These are phyloP conservation scores for Papilio polyxenes DNA, from an alignment of 1,140 invertebrate genomes.

Conservation along the genomic window DNA sequence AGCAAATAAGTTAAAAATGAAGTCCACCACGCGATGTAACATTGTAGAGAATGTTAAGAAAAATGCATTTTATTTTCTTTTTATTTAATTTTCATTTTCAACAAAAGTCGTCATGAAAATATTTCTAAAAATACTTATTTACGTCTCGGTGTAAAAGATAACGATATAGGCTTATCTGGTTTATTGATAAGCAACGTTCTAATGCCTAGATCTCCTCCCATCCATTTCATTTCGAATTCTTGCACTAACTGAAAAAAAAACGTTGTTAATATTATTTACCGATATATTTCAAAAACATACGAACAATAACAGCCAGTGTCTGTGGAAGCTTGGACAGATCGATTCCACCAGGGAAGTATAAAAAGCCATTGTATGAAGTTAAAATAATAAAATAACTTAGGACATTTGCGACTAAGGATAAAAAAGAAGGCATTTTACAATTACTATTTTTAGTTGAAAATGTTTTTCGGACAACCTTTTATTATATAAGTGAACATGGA, in stretches of 20 bases:
- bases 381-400: too few relatives aligned
- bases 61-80: not conserved
- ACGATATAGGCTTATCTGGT: conserved; percentile 86
- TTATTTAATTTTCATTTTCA: not conserved
- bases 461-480: not conserved
- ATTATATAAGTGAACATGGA: conserved; percentile 29
- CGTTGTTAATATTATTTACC: conserved; percentile 28
- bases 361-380: too few relatives aligned
- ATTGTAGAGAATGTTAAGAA: not conserved
- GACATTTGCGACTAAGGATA: too few relatives aligned
- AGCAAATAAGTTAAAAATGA: not conserved
- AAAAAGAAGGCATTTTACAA: not conserved
- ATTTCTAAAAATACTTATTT: conserved; percentile 33
- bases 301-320: too few relatives aligned
- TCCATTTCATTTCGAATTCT: conserved; percentile 86
- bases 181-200: conserved; percentile 89
- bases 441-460: too few relatives aligned
- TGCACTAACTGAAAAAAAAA: conserved; percentile 84
- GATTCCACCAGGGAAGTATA: too few relatives aligned
- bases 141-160: conserved; percentile 79
- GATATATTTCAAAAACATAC: too few relatives aligned
- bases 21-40: not conserved
- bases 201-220: conserved; percentile 82
- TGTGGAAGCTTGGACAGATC: too few relatives aligned
- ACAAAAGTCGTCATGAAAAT: conserved; percentile 26